Percentiles rank a stretch among this genome's conserved stretches.
These are phyloP conservation scores for Mythimna loreyi DNA, from an alignment of 2,888 invertebrate species.

Conservation along the genomic window DNA sequence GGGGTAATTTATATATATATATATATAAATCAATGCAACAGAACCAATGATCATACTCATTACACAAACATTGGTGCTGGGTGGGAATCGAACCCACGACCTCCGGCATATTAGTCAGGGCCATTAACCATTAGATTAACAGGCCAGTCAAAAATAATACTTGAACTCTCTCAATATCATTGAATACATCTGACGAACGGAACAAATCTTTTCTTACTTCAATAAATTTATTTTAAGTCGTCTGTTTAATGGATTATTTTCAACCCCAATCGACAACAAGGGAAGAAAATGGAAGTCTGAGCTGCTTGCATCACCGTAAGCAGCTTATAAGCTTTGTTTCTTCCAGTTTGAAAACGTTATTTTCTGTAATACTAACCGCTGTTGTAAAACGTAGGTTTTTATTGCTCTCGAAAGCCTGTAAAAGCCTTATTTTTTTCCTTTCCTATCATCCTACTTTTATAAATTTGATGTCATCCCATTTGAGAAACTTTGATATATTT, in stretches of 20 bases:
- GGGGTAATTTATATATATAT: too few relatives aligned
- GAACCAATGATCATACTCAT: too few relatives aligned
- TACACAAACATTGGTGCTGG: too few relatives aligned
- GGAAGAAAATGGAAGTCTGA: conserved; percentile 28
- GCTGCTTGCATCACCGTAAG: conserved; percentile 42
- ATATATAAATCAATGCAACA: too few relatives aligned
- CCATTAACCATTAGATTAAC: too few relatives aligned
- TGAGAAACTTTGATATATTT: too few relatives aligned
- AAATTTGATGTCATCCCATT: too few relatives aligned
- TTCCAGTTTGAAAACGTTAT: conserved; percentile 19
- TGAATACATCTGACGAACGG: not conserved
- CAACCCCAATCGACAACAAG: conserved; percentile 23
- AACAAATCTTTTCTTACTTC: not conserved
- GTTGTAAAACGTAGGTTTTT: conserved; percentile 11
- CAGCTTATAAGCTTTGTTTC: conserved; percentile 41
- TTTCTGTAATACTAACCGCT: conserved; percentile 29
- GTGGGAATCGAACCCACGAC: too few relatives aligned
- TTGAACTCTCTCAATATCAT: not conserved
- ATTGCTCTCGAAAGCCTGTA: not conserved
- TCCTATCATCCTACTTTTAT: too few relatives aligned
- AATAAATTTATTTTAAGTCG: not conserved
- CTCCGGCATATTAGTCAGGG: too few relatives aligned
- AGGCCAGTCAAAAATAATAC: not conserved
- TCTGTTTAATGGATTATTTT: conserved; percentile 5
- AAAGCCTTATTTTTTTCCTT: not conserved